A percentile compares a stretch with the other conserved stretches of the same genome.
Evolutionary conservation across 2,888 invertebrate genomes (phyloP).

Genomic region (Stenolophus ochropezus): DNA sequence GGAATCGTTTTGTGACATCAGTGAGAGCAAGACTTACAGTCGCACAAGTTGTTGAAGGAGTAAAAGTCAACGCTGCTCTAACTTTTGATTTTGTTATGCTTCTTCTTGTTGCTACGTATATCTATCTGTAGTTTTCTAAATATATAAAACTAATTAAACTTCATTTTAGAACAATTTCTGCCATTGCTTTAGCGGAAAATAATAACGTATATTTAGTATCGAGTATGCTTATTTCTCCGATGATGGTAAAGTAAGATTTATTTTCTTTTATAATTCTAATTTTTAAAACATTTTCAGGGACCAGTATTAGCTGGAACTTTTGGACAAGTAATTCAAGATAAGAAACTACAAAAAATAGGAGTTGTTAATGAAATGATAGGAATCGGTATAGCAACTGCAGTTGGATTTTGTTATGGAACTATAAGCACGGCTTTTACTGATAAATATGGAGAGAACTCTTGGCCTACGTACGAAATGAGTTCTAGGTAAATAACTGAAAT

Average conservation of each 20-base stretch:
- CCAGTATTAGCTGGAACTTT: conserved; percentile 87
- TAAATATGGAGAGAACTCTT: conserved; percentile 76
- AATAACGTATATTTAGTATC: conserved; percentile 85
- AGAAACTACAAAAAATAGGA: conserved; percentile 79
- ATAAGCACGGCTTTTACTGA: conserved; percentile 76
- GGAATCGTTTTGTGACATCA: conserved; percentile 80
- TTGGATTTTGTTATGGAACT: conserved; percentile 82
- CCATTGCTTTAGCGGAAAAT: conserved; percentile 83
- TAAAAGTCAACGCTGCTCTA: conserved; percentile 80
- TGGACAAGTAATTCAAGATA: conserved; percentile 82
- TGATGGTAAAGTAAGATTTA: conserved; percentile 78
- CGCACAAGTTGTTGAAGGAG: conserved; percentile 82
- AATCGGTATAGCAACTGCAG: conserved; percentile 78
- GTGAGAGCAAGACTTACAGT: conserved; percentile 81
- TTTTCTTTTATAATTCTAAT: neutral
- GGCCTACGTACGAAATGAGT: conserved; percentile 82
- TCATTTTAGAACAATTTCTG: conserved; percentile 78
- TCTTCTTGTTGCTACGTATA: conserved; percentile 81
- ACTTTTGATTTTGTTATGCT: conserved; percentile 87
- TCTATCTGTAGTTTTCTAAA: conserved; percentile 37
- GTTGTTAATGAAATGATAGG: conserved; percentile 81
- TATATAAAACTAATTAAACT: conserved; percentile 11
- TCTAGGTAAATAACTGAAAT: conserved; percentile 73
- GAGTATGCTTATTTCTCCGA: conserved; percentile 87
- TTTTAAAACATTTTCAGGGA: conserved; percentile 73